phyloP scores from a whole-genome alignment of 2,113 vertebrate genomes.

The Athene cunicularia region DNA sequence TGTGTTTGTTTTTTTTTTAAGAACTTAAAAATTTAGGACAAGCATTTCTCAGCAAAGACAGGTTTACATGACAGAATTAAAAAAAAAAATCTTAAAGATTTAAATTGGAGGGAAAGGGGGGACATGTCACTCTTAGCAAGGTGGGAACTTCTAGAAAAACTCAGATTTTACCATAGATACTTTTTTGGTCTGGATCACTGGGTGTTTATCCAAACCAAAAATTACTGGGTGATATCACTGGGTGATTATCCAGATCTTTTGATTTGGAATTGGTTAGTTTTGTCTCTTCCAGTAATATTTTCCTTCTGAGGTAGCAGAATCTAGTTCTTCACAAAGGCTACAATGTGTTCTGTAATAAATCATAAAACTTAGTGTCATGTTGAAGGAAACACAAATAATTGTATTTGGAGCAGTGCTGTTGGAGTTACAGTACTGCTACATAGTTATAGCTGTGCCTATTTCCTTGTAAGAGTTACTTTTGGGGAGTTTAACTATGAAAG shows the following conservation, averaged over 20 bases:
- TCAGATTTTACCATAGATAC: background rate
- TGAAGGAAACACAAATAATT: background rate
- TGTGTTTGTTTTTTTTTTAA: background rate
- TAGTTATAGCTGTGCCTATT: background rate
- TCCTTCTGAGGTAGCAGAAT: background rate
- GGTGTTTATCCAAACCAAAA: too few species aligned
- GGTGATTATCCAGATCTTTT: background rate
- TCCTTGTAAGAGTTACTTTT: slow-evolving; percentile 24
- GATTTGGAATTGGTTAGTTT: background rate
- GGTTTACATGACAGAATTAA: background rate
- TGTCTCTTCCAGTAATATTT: background rate
- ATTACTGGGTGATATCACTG: background rate
- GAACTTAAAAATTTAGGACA: background rate
- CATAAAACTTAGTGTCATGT: background rate
- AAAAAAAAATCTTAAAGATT: background rate
- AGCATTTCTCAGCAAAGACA: background rate
- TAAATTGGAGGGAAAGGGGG: background rate
- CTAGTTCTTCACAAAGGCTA: background rate
- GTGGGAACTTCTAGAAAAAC: background rate
- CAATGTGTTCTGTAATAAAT: background rate
- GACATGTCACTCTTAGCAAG: background rate
- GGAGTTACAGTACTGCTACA: background rate
- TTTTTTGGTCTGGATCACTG: background rate
- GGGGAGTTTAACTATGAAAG: background rate
- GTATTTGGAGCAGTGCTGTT: background rate